phyloP scores from a whole-genome alignment of 2,113 vertebrate species.

The Cervus canadensis region DNA sequence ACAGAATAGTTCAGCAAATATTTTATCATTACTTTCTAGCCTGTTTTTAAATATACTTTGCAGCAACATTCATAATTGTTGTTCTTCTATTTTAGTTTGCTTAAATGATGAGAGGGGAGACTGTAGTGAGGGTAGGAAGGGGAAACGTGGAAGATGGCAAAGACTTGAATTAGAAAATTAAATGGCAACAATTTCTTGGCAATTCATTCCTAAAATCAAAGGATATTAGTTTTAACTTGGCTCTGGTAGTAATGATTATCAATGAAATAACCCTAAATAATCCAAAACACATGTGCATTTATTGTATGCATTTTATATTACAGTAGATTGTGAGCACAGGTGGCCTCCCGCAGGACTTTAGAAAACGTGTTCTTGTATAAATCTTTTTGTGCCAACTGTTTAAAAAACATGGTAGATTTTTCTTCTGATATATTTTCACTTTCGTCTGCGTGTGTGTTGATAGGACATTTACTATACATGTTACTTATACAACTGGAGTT shows the following conservation, averaged over 20 bases:
- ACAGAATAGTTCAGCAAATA: not conserved
- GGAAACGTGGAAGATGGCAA: not conserved
- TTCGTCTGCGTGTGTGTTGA: not conserved
- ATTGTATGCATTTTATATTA: not conserved
- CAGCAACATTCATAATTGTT: not conserved
- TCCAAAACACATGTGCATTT: not conserved
- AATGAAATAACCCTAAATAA: not conserved
- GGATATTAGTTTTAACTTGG: not conserved
- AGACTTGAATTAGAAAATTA: not conserved
- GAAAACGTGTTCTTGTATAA: not conserved
- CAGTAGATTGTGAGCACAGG: not conserved
- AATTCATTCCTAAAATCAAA: not conserved
- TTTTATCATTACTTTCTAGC: not conserved
- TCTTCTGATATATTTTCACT: not conserved
- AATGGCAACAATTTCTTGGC: not conserved
- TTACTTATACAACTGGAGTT: not conserved
- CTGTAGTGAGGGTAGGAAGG: no score
- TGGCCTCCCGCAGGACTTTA: not conserved
- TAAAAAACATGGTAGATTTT: not conserved
- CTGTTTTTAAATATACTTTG: not conserved
- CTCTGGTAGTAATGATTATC: not conserved
- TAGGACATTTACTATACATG: not conserved
- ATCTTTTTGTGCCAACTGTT: not conserved
- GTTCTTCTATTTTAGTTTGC: not conserved
- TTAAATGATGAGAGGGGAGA: not conserved